Conservation (phyloP, 2,888 invertebrate genomes). For the Panorpa germanica region DNA sequence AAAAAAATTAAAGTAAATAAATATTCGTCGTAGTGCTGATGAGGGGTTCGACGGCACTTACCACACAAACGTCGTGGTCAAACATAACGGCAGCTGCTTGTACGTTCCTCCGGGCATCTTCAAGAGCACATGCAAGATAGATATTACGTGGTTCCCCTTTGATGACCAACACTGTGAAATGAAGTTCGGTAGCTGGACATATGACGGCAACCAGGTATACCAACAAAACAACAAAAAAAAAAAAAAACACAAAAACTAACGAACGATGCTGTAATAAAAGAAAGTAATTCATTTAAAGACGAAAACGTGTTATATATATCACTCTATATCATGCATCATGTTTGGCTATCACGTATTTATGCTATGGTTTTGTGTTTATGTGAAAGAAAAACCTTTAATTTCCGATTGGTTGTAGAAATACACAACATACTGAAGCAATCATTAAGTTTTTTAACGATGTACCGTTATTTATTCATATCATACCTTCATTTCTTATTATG, state of each 20-base stretch:
- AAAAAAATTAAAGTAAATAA: constrained; percentile 11
- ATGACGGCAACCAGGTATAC: constrained; percentile 88
- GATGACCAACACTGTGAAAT: constrained; percentile 99
- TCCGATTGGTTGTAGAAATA: too few relatives aligned
- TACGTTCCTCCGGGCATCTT: constrained; percentile 99
- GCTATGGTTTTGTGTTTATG: too few relatives aligned
- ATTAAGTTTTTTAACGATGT: too few relatives aligned
- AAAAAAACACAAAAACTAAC: constrained; percentile 15
- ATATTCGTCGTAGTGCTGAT: constrained; percentile 69
- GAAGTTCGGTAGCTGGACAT: constrained; percentile 99
- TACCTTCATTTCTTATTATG: too few relatives aligned
- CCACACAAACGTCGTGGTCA: constrained; percentile 98
- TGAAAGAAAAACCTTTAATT: too few relatives aligned
- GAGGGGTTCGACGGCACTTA: constrained; percentile 99
- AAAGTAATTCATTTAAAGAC: constrained; percentile 1
- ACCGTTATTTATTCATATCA: too few relatives aligned
- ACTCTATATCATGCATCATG: too few relatives aligned
- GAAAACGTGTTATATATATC: too few relatives aligned
- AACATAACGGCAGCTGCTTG: constrained; percentile 94
- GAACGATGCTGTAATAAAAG: neutral
- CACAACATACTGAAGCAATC: too few relatives aligned
- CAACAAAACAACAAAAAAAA: constrained; percentile 5
- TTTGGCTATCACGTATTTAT: too few relatives aligned
- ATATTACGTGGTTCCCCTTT: constrained; percentile 99
- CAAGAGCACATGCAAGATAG: constrained; percentile 99